phyloP scores from a whole-genome alignment of 2,888 invertebrate genomes.

The Cacoxenus indagator region DNA sequence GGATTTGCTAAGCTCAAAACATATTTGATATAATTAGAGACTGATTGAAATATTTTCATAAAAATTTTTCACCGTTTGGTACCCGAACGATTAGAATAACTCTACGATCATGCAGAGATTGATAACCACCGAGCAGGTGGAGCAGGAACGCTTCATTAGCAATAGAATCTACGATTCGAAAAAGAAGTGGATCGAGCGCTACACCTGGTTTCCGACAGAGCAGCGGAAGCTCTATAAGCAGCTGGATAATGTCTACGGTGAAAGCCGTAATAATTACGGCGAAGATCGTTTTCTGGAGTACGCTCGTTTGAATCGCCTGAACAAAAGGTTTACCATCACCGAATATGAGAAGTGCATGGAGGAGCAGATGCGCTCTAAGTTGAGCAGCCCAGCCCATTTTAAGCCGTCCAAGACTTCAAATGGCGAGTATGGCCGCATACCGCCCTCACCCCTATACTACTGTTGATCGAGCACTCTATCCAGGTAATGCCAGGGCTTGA shows the following conservation, averaged over 20 bases:
- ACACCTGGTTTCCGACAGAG: neutral
- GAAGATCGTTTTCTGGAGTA: neutral
- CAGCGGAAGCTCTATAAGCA: neutral
- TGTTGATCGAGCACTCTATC: neutral
- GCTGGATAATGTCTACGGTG: neutral
- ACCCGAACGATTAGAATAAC: neutral
- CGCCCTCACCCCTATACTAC: neutral
- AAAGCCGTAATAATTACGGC: constrained; percentile 2
- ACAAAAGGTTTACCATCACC: constrained; percentile 3
- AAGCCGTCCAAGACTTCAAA: constrained; percentile 4
- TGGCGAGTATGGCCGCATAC: constrained; percentile 15
- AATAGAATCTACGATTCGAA: neutral
- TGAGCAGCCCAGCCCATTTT: neutral
- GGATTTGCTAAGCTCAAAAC: too few relatives aligned
- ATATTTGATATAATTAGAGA: too few relatives aligned
- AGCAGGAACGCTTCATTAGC: neutral
- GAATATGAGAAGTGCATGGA: neutral
- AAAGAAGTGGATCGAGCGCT: neutral
- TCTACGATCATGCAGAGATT: neutral
- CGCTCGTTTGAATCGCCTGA: constrained; percentile 1
- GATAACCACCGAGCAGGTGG: neutral
- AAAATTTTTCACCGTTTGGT: too few relatives aligned
- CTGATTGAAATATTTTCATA: too few relatives aligned
- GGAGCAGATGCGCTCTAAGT: neutral
- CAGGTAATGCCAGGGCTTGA: neutral